Base-by-base conservation (phyloP, 2,797 vertebrate genomes). In the Molossus molossus region DNA sequence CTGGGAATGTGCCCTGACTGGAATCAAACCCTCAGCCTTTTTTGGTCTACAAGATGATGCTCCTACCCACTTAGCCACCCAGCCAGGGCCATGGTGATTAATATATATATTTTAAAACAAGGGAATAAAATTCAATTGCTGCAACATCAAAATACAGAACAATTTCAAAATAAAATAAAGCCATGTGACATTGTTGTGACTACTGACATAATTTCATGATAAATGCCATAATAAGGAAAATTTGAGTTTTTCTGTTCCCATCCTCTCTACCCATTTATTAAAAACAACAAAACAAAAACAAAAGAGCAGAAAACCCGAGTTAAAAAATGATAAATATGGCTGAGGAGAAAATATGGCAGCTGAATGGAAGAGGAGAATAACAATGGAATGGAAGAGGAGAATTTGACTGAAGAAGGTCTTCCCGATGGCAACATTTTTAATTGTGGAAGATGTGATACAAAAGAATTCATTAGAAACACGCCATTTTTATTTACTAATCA, bases 131-230 rank as follows among this genome's bases (percentile, higher is more conserved):
- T 69, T 76, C 82, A 87, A 64, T 33, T 96, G 60, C 88, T 92
- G 60, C 86, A 27, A 94, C 67, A 76, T 0, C 79, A 97, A 96
- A 90, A 94, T 6, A 95, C 1, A 95, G 6, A 45, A 45, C 40
- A 45, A 94, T 94, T 95, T 96, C 62, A 97, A 97, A 91, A 96
- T 92, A 97, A 96, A 94, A 97, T 97, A 98, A 96, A 97, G 90
- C 67, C 92, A 95, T 86, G 29, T 48, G 23, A 93, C 81, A 97
- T 65, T 97, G 96, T 40, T 97, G 87, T 87, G 93, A 69, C 67
- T 92, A 97, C 23, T 18, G 1, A 79, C 86, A 96, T 83, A 67
- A 62, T 58, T 98, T 97, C 95, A 91, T 60, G 81, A 76, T 93
- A 93, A 95, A 97, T 95, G 88, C 75, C 94, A 75, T 87, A 85